Evolutionary conservation across 2,797 vertebrate species (phyloP), one percentile per base, ranked within the genome.

Genomic region (Perodicticus potto): DNA sequence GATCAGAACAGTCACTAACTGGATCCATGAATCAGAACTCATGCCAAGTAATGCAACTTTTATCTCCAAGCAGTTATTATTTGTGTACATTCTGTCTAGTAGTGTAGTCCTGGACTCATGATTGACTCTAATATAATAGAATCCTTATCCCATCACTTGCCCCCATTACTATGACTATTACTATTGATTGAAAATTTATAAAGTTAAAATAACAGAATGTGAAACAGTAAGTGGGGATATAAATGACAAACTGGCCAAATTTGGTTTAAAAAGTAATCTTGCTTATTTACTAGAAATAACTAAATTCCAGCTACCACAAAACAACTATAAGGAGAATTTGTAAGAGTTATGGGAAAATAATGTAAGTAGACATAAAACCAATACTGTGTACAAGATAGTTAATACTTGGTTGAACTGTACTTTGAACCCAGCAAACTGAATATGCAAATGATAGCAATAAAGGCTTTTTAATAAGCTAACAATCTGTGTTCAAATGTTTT

Each of bases 251-350:
- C 0, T 22, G 3, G 49, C n/a, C n/a, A 78, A 63, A 91, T 86
- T 76, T 83, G 40, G 57, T 80, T 96, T 91, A n/a, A 89, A 89
- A 91, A 88, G 37, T 49, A 63, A 69, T 53, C 23, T 84, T 27
- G 37, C 19, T 84, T 84, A 55, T n/a, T 78, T 88, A 86, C 65
- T 43, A 94, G 77, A 96, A 96, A 81, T 45, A 96, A 95, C 77
- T 86, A 1, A 11, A 94, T 43, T 67, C 27, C n/a, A 95, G 78
- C 23, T 95, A 96, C 32, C 32, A 67, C 34, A 85, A 61, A 89
- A 94, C 72, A 96, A 96, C 23, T 12, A 55, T 53, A 78, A 49
- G 22, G 29, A 88, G 82, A 95, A 95, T 94, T 67, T 91, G 45
- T 29, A 61, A 14, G 55, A 57, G 10, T 91, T 96, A 67, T 74